Base-by-base conservation (phyloP, 2,113 vertebrate species). In the Agapornis roseicollis region DNA sequence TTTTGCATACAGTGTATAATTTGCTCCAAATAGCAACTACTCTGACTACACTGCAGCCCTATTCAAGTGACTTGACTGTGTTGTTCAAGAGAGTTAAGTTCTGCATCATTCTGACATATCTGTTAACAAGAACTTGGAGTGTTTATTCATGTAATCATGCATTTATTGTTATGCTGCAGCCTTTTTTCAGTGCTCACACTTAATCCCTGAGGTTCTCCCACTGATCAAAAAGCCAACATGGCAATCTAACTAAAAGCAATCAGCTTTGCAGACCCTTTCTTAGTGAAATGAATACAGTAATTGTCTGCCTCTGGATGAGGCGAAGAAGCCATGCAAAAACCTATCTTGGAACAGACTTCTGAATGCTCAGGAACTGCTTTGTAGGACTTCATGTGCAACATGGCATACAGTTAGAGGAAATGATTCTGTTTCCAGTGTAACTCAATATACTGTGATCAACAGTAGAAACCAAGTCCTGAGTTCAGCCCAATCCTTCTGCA, bases 71-170 rank as follows among this genome's bases (percentile, higher is more conserved):
- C 2, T 1, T 8, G 17, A 19, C 74, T 31, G 60, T 1, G 8
- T 14, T 35, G n/a, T 5, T 84, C 39, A 15, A 28, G 7, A 4
- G 29, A 71, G 13, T 17, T 19, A 15, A 1, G 2, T 29, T 56
- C 44, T 28, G n/a, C 0, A 0, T 41, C 82, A 15, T 49, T 86
- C 1, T 3, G 60, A 44, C 49, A 33, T 19, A 46, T 1, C 42
- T 1, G 1, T 20, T 53, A 83, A 78, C 37, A 37, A 33, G 68
- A 18, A 56, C 37, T 11, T 53, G 27, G 33, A 65, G 49, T 5
- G 37, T 41, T 82, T 69, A 63, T 85, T 82, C 65, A 47, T 7
- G 37, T 27, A 79, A 82, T 88, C 71, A 64, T 20, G 14, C 27
- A 35, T 58, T 70, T 44, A 39, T 55, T 73, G 37, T 22, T 50